Evolutionary conservation across 2,797 vertebrate genomes (phyloP), one percentile per base, ranked within the genome.

Genomic region (Petrocephalus schoutedeni): DNA sequence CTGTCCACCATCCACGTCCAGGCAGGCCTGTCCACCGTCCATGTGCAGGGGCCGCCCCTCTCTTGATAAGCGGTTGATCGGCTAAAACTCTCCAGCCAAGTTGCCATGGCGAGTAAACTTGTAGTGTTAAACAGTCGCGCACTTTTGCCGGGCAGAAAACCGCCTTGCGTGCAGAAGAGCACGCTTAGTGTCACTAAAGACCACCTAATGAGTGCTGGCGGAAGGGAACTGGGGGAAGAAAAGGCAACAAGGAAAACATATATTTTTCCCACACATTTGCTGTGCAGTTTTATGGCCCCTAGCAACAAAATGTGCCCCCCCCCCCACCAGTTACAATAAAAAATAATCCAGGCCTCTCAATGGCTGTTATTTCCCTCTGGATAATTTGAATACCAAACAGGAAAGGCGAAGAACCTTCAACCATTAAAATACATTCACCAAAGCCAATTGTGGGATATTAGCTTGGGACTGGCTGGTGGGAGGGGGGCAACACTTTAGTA

Each of bases 371-470:
- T 85, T 85, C 54, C 21, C 49, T 85, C 86, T 67, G 90, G 88
- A 90, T 89, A 41, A 64, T 74, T 87, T 59, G 41, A 86, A 86
- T 32, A 86, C 41, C 84, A 59, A 90, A 61, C 58, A 87, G 61
- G 61, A 67, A 86, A 84, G 88, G 88, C 90, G 93, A 92, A 94
- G 94, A 90, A 93, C 92, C 90, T 89, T 89, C 87, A 83, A 91
- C 92, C 92, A 91, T 94, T 93, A 93, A 93, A 94, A 92, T 92
- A 94, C 92, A 95, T 95, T 94, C 94, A 94, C 94, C 95, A 94
- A 95, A 95, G 95, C 95, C 94, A 96, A 95, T 95, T 94, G 95
- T 94, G 89, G 91, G 93, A 93, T 94, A 95, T 96, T 96, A 95
- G 92, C 92, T 92, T 89, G 90, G 90, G 94, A 94, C 93, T 93